phyloP scores from a whole-genome alignment of 2,797 vertebrate species.

The Rallus crepitans region DNA sequence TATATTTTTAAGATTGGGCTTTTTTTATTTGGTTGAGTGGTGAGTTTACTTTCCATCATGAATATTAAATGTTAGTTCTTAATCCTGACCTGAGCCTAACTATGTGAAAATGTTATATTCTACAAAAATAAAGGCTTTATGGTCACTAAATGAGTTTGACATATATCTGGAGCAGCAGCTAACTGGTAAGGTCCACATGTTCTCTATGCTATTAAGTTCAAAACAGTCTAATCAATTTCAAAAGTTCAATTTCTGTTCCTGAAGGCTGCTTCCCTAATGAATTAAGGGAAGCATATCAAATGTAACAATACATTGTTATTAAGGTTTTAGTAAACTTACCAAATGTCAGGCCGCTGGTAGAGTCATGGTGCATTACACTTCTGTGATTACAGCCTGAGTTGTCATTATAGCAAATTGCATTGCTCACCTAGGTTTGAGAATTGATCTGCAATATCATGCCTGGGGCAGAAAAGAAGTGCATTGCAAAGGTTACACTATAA shows the following conservation, averaged over 20 bases:
- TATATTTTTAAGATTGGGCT: not conserved
- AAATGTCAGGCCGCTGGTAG: slow-evolving; percentile 16
- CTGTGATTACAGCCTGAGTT: slow-evolving; percentile 17
- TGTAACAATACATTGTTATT: slow-evolving; percentile 40
- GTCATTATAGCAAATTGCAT: not conserved
- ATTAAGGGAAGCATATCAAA: slow-evolving; percentile 50
- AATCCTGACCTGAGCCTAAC: not conserved
- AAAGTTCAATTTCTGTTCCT: slow-evolving; percentile 60
- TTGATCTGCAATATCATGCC: not conserved
- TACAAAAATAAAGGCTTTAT: not conserved
- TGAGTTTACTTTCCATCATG: not conserved
- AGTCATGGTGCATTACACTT: not conserved
- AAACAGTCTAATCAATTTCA: slow-evolving; percentile 13
- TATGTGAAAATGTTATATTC: not conserved
- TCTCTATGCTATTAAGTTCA: not conserved
- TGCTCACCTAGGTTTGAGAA: slow-evolving; percentile 49
- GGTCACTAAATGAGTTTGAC: not conserved
- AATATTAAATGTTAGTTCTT: not conserved
- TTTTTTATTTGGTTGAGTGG: not conserved
- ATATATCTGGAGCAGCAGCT: not conserved
- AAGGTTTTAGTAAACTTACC: slow-evolving; percentile 51
- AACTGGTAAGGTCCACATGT: not conserved
- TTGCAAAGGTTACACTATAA: slow-evolving; percentile 23
- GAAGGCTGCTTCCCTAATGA: slow-evolving; percentile 32
- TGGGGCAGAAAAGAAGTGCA: not conserved